Evolutionary conservation across 2,797 vertebrate species (phyloP), one percentile per base, ranked within the genome.

Genomic region (Remorina albescens): DNA sequence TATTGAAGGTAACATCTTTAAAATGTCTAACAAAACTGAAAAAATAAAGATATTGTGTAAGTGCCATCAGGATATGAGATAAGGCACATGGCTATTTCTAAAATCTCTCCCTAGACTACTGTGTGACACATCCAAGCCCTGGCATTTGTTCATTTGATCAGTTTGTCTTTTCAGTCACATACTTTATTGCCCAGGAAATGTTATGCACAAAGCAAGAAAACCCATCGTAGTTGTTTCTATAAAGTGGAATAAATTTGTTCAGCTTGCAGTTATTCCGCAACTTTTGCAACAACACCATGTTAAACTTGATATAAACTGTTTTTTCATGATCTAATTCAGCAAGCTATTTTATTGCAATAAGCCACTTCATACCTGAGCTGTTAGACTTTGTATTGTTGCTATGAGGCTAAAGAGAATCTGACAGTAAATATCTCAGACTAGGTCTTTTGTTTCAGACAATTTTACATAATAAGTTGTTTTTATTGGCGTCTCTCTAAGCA

Each of bases 111-210:
- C 18, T 69, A 23, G 41, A 3, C 26, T 51, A 30, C 63, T 60
- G 66, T 54, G 56, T 21, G 46, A 51, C 61, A 53, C 42, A 32
- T 58, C 19, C 19, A n/a, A 36, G 16, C 30, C 58, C 36, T 53
- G 61, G 59, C n/a, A 23, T 41, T 67, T 64, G 53, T 76, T 15
- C n/a, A 60, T 62, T 42, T 1, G 3, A 46, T 57, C 46, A 39
- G 9, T 28, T 11, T 26, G 53, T 55, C 21, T 37, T 68, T 13
- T 32, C 6, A 58, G 16, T 23, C 8, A n/a, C 3, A 57, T 46
- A 8, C 12, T 37, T 1, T 50, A 37, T 51, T 56, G 9, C 26
- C 10, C 21, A 21, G 39, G 5, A 62, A 5, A 42, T 65, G 49
- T 57, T 42, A 50, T 42, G 39, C 30, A 49, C 1, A n/a, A 49